Evolutionary conservation across 2,888 invertebrate genomes (phyloP).

Genomic region (Mactromeris polynyma): DNA sequence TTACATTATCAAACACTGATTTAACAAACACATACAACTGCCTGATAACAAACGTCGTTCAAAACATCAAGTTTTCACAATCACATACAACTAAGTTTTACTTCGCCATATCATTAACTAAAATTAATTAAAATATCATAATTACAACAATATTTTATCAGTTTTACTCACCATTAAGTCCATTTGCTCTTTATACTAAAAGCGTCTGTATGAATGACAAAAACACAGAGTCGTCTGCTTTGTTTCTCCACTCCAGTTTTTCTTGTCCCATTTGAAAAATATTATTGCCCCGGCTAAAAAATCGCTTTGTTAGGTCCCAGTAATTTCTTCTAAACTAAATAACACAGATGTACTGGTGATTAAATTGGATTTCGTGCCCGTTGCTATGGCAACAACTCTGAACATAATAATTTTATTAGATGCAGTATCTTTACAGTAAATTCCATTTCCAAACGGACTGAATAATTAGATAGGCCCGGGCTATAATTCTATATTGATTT

Average conservation of each 20-base stretch:
- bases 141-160: background rate
- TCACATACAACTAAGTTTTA: background rate
- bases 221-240: conserved; percentile 18
- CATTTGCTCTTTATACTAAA: background rate
- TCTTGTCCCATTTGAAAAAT: conserved; percentile 57
- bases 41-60: background rate
- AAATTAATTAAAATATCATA: background rate
- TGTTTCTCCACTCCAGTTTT: conserved; percentile 40
- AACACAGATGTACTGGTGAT: conserved; percentile 72
- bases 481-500: conserved; percentile 73
- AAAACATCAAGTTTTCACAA: background rate
- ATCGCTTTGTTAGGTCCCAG: conserved; percentile 62
- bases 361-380: conserved; percentile 73
- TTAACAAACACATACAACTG: background rate
- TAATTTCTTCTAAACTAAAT: conserved; percentile 69
- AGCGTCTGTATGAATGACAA: background rate
- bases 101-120: background rate
- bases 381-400: conserved; percentile 68
- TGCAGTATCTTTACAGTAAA: conserved; percentile 72
- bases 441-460: conserved; percentile 70
- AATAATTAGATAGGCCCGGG: conserved; percentile 71
- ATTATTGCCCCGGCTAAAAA: conserved; percentile 54
- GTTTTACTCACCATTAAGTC: background rate
- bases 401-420: conserved; percentile 76
- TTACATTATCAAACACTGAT: background rate